phyloP scores from a whole-genome alignment of 2,888 invertebrate genomes.

The Arrhopalites spinosus region DNA sequence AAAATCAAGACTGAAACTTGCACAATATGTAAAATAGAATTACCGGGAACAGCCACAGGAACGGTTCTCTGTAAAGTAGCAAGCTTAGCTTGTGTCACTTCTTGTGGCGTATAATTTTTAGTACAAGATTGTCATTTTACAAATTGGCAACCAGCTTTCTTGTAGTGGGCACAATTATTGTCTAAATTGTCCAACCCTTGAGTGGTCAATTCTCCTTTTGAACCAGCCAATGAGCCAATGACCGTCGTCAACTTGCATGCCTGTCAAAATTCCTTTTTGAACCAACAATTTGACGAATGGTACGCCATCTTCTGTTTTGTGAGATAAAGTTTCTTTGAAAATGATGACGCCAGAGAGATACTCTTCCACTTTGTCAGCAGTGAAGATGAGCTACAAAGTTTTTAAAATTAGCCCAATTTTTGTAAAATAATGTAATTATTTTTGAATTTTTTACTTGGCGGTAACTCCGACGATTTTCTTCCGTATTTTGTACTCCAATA shows the following conservation, averaged over 20 bases:
- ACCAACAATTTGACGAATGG: constrained; percentile 83
- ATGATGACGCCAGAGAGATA: constrained; percentile 97
- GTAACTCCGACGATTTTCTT: constrained; percentile 86
- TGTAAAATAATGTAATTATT: too few species aligned
- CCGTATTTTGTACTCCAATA: constrained; percentile 90
- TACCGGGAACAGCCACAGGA: constrained; percentile 92
- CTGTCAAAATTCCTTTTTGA: constrained; percentile 89
- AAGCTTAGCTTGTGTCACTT: constrained; percentile 93
- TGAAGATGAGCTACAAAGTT: constrained; percentile 85
- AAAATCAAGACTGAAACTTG: too few species aligned
- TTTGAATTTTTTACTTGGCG: too few species aligned
- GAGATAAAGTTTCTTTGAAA: constrained; percentile 98
- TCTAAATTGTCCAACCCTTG: constrained; percentile 95
- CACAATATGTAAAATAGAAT: constrained; percentile 38
- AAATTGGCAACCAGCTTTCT: constrained; percentile 95
- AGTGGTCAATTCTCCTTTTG: constrained; percentile 94
- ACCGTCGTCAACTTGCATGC: constrained; percentile 97
- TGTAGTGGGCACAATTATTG: constrained; percentile 94
- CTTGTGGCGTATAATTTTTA: constrained; percentile 75
- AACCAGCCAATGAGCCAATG: constrained; percentile 93
- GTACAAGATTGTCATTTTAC: constrained; percentile 93
- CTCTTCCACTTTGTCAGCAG: constrained; percentile 72
- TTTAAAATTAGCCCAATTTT: too few species aligned
- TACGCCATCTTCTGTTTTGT: constrained; percentile 87
- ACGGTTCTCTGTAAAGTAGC: constrained; percentile 90